A percentile compares a stretch with the other conserved stretches of the same genome.
These are phyloP conservation scores for Cervus canadensis DNA, from an alignment of 2,113 vertebrate genomes.

Conservation along the genomic window DNA sequence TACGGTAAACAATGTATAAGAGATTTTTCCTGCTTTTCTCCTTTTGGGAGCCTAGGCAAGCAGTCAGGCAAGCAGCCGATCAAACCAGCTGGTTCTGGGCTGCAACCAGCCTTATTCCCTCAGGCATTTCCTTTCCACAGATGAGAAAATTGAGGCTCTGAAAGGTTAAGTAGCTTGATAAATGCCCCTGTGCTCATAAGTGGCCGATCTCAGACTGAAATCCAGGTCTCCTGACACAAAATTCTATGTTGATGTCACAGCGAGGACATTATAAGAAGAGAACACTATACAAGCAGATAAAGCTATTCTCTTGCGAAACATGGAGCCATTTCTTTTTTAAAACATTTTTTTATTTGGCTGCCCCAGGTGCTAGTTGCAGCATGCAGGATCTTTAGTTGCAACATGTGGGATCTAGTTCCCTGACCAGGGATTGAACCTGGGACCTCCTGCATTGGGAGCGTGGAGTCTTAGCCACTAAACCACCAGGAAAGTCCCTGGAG, in stretches of 20 bases:
- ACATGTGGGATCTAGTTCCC: neutral
- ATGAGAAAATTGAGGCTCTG: neutral
- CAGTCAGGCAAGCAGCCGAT: neutral
- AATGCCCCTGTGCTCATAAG: neutral
- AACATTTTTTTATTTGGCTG: neutral
- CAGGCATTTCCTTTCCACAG: neutral
- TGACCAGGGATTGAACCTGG: neutral
- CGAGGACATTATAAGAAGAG: neutral
- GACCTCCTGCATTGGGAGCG: neutral
- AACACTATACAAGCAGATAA: neutral
- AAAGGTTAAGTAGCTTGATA: neutral
- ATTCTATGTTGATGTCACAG: neutral
- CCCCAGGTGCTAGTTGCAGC: neutral
- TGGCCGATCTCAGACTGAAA: neutral
- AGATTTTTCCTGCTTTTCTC: neutral
- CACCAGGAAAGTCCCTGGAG: neutral
- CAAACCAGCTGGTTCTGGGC: neutral
- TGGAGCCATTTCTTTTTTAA: neutral
- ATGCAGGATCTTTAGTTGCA: neutral
- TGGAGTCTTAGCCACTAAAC: neutral
- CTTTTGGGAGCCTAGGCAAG: neutral
- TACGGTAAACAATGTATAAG: neutral
- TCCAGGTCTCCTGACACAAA: neutral
- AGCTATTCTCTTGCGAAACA: neutral
- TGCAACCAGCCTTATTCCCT: neutral